Evolutionary conservation across 2,113 vertebrate genomes (phyloP).

Genomic region (Pseudolaguvia tuberculata): DNA sequence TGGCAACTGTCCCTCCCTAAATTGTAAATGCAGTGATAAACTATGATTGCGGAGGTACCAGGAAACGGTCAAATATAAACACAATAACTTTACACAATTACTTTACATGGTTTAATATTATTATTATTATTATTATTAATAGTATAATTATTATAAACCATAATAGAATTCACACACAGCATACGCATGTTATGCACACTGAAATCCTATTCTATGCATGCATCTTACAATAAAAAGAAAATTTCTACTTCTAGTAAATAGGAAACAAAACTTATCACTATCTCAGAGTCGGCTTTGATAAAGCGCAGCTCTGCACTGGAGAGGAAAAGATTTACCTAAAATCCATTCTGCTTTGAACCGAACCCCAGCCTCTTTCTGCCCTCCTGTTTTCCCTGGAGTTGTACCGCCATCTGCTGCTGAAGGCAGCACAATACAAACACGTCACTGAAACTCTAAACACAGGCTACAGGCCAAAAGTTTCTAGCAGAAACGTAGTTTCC

Average conservation of each 20-base stretch:
- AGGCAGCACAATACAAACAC: slow-evolving; percentile 69
- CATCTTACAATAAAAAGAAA: slow-evolving; percentile 42
- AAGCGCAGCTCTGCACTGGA: slow-evolving; percentile 45
- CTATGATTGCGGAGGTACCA: slow-evolving; percentile 58
- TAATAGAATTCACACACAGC: slow-evolving; percentile 8
- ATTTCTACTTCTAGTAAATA: slow-evolving; percentile 18
- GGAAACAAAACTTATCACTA: slow-evolving; percentile 51
- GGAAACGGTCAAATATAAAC: slow-evolving; percentile 51
- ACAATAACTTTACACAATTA: not conserved
- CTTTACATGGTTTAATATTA: not conserved
- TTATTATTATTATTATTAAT: slow-evolving; percentile 18
- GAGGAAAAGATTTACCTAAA: slow-evolving; percentile 67
- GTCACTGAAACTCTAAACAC: slow-evolving; percentile 51
- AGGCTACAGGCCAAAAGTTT: slow-evolving; percentile 31
- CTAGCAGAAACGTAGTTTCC: not conserved
- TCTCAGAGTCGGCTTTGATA: slow-evolving; percentile 37
- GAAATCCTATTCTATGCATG: slow-evolving; percentile 22
- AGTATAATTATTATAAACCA: not conserved
- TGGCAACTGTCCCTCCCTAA: slow-evolving; percentile 74
- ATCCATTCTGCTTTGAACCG: slow-evolving; percentile 72
- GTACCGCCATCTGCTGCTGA: slow-evolving; percentile 78
- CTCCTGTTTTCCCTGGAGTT: slow-evolving; percentile 73
- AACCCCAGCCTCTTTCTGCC: slow-evolving; percentile 69
- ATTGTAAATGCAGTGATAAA: slow-evolving; percentile 69
- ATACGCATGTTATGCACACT: slow-evolving; percentile 33